A percentile compares a stretch with the other conserved stretches of the same genome.
Evolutionary conservation across 1,140 invertebrate species (phyloP).

Genomic region (Drosophila miranda): DNA sequence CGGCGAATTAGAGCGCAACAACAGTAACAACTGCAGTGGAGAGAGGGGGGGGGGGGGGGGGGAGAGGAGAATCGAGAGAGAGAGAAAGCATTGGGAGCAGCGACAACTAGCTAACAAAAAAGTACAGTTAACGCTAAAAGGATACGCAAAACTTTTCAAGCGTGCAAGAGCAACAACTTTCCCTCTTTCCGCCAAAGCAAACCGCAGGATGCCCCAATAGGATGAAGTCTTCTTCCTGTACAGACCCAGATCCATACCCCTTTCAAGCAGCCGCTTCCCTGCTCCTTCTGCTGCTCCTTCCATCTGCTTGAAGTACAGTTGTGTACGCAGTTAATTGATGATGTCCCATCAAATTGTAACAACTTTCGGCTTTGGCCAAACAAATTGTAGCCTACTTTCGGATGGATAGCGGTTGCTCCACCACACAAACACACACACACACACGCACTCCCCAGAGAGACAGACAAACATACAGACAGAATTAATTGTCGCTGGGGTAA

Average conservation of each 20-base stretch:
- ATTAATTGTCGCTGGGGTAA: constrained; percentile 41
- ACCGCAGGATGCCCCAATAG: constrained; percentile 13
- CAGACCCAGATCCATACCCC: not conserved
- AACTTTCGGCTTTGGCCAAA: constrained; percentile 39
- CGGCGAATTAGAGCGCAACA: constrained; percentile 73
- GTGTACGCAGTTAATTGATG: constrained; percentile 48
- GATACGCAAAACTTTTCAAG: constrained; percentile 67
- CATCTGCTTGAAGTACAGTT: constrained; percentile 39
- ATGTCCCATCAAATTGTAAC: constrained; percentile 49
- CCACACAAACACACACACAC: constrained; percentile 3
- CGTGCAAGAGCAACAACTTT: constrained; percentile 31
- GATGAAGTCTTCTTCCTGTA: not conserved
- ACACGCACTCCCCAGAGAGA: not conserved
- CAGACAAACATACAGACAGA: not conserved
- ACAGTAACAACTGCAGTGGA: constrained; percentile 38
- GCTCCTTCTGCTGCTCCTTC: not conserved
- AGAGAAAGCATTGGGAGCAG: constrained; percentile 12
- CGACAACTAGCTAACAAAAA: constrained; percentile 61
- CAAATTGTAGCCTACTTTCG: constrained; percentile 45
- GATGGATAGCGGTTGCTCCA: not conserved
- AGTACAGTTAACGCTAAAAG: constrained; percentile 78
- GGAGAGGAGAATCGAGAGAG: not conserved
- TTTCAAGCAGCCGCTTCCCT: not conserved
- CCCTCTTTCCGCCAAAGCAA: constrained; percentile 18
- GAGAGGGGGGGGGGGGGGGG: not conserved